Evolutionary conservation across 2,888 invertebrate species (phyloP).

Genomic region (Diarsia mendica): DNA sequence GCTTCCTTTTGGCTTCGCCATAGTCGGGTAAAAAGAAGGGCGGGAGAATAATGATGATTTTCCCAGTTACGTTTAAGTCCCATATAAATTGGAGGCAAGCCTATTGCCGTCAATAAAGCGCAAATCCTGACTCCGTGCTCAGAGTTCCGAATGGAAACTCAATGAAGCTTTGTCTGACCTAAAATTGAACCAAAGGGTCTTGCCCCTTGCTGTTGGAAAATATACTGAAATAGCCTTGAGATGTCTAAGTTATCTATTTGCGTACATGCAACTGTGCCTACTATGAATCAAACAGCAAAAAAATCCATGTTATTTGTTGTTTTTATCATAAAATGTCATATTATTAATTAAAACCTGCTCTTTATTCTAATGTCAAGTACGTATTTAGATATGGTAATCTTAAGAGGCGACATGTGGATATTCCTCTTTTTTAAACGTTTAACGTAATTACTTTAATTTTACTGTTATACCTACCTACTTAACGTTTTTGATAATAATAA

Average conservation of each 20-base stretch:
- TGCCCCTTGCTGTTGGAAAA: neutral
- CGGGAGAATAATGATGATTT: neutral
- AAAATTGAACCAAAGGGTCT: neutral
- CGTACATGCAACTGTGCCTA: neutral
- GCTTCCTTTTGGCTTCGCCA: no score
- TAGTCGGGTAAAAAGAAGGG: no score
- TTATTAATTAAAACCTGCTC: constrained; percentile 35
- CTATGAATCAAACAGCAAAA: constrained; percentile 40
- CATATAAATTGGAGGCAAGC: neutral
- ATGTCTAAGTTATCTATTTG: neutral
- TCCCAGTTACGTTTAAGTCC: neutral
- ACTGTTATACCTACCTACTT: neutral
- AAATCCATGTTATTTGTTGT: constrained; percentile 10
- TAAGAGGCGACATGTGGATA: neutral
- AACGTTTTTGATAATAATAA: neutral
- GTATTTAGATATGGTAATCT: constrained; percentile 4
- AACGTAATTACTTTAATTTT: constrained; percentile 1
- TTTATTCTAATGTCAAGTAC: constrained; percentile 39
- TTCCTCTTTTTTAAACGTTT: constrained; percentile 8
- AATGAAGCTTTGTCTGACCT: neutral
- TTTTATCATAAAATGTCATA: constrained; percentile 38
- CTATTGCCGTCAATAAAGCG: neutral
- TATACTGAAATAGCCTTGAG: neutral
- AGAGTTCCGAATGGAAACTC: neutral
- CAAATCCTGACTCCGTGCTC: neutral